Evolutionary conservation across 1,140 invertebrate genomes (phyloP).

Genomic region (Pristionchus pacificus): DNA sequence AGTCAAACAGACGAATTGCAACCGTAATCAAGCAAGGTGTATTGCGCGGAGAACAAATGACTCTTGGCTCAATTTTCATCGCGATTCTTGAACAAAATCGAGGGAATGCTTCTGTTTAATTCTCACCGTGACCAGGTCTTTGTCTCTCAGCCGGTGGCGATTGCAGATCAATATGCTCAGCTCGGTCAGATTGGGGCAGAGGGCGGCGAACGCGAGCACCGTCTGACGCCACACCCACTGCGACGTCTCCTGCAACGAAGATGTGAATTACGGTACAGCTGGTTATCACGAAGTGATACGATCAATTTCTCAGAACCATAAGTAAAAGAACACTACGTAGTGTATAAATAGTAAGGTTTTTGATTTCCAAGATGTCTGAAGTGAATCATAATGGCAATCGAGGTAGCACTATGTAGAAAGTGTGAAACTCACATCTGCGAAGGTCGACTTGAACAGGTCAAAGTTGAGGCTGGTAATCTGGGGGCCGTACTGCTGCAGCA

Average conservation of each 20-base stretch:
- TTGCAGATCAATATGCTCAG: slow-evolving; percentile 23
- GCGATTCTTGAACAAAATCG: too few relatives aligned
- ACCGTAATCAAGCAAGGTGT: too few relatives aligned
- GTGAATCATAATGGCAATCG: neutral
- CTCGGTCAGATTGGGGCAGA: slow-evolving; percentile 14
- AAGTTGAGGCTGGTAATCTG: slow-evolving; percentile 15
- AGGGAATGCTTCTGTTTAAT: too few relatives aligned
- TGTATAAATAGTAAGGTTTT: too few relatives aligned
- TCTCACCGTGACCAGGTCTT: slow-evolving; percentile 10
- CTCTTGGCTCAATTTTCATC: too few relatives aligned
- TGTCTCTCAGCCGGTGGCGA: slow-evolving; percentile 26
- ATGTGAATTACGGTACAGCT: neutral
- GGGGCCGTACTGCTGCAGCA: slow-evolving; percentile 9
- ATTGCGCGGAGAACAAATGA: too few relatives aligned
- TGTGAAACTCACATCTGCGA: neutral
- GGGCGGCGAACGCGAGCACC: slow-evolving; percentile 5
- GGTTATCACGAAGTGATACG: too few relatives aligned
- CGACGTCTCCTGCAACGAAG: slow-evolving; percentile 11
- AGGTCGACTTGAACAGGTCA: slow-evolving; percentile 16
- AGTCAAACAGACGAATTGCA: too few relatives aligned
- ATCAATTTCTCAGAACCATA: neutral
- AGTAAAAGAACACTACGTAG: neutral
- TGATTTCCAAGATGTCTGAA: too few relatives aligned
- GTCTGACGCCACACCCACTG: slow-evolving; percentile 32
- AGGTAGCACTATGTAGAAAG: slow-evolving; percentile 1